A percentile compares a stretch with the other conserved stretches of the same genome.
Conservation (phyloP, 2,888 invertebrate species). For the Seladonia tumulorum region DNA sequence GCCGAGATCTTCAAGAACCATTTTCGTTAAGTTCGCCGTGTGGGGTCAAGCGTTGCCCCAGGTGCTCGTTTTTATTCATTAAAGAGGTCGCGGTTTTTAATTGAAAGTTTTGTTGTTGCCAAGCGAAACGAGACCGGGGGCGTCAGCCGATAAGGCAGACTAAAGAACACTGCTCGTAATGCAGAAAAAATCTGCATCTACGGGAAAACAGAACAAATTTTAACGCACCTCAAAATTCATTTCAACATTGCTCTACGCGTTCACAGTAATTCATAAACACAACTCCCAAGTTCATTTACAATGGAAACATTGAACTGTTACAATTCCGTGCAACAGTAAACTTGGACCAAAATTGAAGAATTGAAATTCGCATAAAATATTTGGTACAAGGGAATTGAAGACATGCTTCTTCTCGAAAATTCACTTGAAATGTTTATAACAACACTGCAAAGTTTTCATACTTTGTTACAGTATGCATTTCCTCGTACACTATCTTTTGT, state of each 20-base stretch:
- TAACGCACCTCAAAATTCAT: background rate
- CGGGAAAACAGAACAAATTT: background rate
- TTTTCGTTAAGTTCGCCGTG: background rate
- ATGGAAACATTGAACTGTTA: background rate
- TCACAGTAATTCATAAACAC: background rate
- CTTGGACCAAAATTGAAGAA: background rate
- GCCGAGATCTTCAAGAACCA: background rate
- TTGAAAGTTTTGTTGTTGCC: constrained; percentile 7
- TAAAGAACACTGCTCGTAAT: background rate
- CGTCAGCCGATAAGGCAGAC: background rate
- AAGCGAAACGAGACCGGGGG: background rate
- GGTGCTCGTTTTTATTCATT: background rate
- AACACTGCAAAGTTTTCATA: background rate
- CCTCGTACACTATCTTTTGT: too few species aligned
- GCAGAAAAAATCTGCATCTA: background rate
- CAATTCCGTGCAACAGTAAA: background rate
- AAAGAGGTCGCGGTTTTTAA: constrained; percentile 11
- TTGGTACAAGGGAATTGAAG: background rate
- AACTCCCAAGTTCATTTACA: background rate
- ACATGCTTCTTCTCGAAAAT: background rate
- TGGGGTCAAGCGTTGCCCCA: constrained; percentile 5
- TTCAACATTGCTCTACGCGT: background rate
- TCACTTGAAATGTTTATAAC: background rate
- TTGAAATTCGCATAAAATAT: background rate
- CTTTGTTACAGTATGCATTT: too few species aligned